Evolutionary conservation across 2,797 vertebrate species (phyloP), one percentile per base, ranked within the genome.

Genomic region (Sebastolobus alascanus): DNA sequence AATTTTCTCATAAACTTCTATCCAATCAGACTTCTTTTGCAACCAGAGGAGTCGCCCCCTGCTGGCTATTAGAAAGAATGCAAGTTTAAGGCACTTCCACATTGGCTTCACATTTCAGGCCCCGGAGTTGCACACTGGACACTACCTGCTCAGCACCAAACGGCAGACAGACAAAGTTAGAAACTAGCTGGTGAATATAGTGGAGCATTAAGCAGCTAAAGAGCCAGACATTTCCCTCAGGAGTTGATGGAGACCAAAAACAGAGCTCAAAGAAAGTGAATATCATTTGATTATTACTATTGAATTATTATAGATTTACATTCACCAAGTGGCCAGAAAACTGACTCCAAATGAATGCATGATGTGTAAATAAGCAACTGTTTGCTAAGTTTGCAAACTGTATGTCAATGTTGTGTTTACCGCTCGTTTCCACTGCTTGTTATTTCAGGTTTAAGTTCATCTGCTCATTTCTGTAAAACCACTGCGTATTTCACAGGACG

Each of bases 401-500:
- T 31, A 5, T 0, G n/a, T 65, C 7, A 50, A n/a, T 5, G 18
- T 50, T 20, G 46, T 50, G 43, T 18, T 18, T 46, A 46, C 43
- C 18, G 18, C 18, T 29, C 4, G 27, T 27, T 43, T 18, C 52
- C 25, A 18, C 27, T 35, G 38, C 52, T 25, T 22, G 66, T 1
- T 22, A 38, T 11, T 16, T 16, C 20, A 60, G 29, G 22, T 33
- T 68, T 22, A 18, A 25, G 3, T 55, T 86, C 11, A 20, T 50
- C 20, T 50, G 46, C 1, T 50, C 18, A 38, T 84, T 72, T 69
- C 63, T 73, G 73, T 87, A 63, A 84, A 82, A 67, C 68, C 77
- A 12, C 33, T 33, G 59, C 8, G 50, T 61, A 56, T 87, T 80
- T 80, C 67, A 29, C 31, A 69, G 77, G 76, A 61, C 74, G 67